Evolutionary conservation across 2,888 invertebrate genomes (phyloP).

Genomic region (Aethes cnicana): DNA sequence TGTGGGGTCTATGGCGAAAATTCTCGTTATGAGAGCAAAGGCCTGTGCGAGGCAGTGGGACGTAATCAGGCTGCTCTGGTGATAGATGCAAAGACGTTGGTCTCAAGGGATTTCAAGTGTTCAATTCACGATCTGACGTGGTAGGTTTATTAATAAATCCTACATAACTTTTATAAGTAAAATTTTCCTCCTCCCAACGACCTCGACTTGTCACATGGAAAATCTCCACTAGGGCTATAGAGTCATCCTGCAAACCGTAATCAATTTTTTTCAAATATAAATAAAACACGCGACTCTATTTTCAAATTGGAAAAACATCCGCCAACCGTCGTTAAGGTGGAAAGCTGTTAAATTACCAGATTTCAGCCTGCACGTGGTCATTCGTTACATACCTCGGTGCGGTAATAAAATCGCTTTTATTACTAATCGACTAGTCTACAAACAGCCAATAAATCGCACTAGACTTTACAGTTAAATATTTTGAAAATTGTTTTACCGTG

Average conservation of each 20-base stretch:
- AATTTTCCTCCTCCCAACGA: no score
- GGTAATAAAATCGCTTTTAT: constrained; percentile 22
- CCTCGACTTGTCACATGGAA: no score
- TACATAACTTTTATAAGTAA: no score
- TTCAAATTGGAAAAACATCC: constrained; percentile 25
- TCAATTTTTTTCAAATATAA: constrained; percentile 21
- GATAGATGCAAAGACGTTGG: no score
- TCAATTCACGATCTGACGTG: no score
- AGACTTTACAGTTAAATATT: neutral
- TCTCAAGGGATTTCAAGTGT: no score
- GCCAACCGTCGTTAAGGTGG: constrained; percentile 18
- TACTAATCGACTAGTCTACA: constrained; percentile 12
- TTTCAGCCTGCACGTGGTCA: constrained; percentile 11
- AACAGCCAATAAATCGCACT: constrained; percentile 3
- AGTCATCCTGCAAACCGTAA: constrained; percentile 13
- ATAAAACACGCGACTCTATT: constrained; percentile 16
- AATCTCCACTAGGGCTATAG: constrained; percentile 21
- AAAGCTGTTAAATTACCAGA: constrained; percentile 11
- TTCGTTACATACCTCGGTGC: constrained; percentile 8
- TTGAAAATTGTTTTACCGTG: constrained; percentile 1
- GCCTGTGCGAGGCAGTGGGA: no score
- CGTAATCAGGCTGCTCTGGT: no score
- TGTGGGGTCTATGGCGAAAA: no score
- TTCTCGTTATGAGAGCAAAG: no score
- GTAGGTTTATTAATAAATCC: no score